Conservation (phyloP, 2,888 invertebrate species). For the Brachyptera putata region DNA sequence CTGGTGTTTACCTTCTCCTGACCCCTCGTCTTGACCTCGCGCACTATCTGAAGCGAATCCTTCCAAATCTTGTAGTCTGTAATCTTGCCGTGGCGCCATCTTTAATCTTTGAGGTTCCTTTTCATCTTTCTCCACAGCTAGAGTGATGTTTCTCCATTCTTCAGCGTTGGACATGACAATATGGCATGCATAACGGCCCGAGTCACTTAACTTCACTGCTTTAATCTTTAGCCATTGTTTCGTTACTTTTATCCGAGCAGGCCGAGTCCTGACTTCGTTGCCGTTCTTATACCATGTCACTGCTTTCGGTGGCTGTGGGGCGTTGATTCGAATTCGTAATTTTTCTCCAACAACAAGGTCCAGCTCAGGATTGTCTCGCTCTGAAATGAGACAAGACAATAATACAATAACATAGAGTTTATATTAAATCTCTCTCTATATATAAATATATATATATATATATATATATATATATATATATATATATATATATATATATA, state of each 20-base stretch:
- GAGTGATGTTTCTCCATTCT: constrained; percentile 37
- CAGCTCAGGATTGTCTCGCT: constrained; percentile 39
- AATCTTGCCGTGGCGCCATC: not conserved
- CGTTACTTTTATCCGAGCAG: constrained; percentile 35
- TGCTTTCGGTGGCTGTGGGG: constrained; percentile 40
- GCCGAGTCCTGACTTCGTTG: constrained; percentile 37
- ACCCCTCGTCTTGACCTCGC: not conserved
- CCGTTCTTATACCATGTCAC: constrained; percentile 50
- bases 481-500: too few relatives aligned
- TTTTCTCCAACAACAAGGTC: constrained; percentile 46
- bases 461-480: too few relatives aligned
- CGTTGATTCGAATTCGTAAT: constrained; percentile 45
- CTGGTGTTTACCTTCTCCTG: not conserved
- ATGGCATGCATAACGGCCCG: constrained; percentile 49
- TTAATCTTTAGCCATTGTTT: constrained; percentile 46
- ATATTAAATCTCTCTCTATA: too few relatives aligned
- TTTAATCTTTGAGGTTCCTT: not conserved
- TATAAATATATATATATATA: too few relatives aligned
- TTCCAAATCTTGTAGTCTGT: constrained; percentile 12
- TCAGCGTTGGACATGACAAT: constrained; percentile 26
- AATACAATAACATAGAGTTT: too few relatives aligned
- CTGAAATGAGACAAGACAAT: constrained; percentile 24
- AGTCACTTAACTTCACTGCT: constrained; percentile 48
- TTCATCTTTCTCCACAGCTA: constrained; percentile 29
- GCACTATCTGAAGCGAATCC: constrained; percentile 17